phyloP scores from a whole-genome alignment of 2,113 vertebrate genomes.

The Heterocephalus glaber region DNA sequence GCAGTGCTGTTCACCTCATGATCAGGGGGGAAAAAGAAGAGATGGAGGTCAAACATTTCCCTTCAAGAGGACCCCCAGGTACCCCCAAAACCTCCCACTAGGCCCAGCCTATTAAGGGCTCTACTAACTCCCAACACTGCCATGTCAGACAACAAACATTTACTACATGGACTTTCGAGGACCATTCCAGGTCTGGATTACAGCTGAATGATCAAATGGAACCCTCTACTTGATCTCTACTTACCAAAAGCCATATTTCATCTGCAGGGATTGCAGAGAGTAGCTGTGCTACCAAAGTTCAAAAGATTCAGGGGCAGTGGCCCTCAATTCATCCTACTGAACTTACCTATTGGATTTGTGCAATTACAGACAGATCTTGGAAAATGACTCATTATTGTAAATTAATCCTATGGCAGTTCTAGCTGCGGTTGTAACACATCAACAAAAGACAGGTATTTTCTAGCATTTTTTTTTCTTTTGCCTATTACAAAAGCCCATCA shows the following conservation, averaged over 20 bases:
- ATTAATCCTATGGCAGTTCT: not conserved
- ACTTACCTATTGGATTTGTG: not conserved
- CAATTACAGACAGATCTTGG: not conserved
- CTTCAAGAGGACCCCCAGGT: not conserved
- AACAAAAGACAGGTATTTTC: not conserved
- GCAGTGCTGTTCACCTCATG: not conserved
- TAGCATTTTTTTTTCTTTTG: not conserved
- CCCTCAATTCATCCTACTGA: not conserved
- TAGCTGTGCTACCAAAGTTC: not conserved
- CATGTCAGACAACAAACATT: not conserved
- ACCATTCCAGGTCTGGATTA: not conserved
- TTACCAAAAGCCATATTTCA: not conserved
- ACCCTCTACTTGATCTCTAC: not conserved
- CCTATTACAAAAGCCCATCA: not conserved
- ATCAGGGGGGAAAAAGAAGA: not conserved
- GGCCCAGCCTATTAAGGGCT: not conserved
- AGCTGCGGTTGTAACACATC: not conserved
- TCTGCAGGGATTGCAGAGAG: not conserved
- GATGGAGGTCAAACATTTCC: not conserved
- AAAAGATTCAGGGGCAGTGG: not conserved
- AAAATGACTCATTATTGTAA: not conserved
- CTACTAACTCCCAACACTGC: not conserved
- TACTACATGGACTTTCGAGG: not conserved
- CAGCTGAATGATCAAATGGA: not conserved
- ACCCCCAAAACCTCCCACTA: not conserved